A percentile compares a stretch with the other conserved stretches of the same genome.
These are phyloP conservation scores for Petrophora chlorosata DNA, from an alignment of 2,888 invertebrate species.

Conservation along the genomic window DNA sequence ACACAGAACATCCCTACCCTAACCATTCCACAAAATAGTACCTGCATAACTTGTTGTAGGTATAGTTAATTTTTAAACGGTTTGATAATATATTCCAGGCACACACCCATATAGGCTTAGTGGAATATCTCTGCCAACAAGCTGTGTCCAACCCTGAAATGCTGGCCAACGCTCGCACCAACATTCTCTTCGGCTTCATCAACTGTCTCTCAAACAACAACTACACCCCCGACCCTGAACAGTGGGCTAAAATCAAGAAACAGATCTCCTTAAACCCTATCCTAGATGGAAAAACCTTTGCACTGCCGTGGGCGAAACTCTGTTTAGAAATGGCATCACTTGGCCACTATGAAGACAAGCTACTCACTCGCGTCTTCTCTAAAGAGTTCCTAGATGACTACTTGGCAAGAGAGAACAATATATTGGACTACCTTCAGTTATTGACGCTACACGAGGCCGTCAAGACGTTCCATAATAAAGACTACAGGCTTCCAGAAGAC, in stretches of 20 bases:
- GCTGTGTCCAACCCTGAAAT: conserved; percentile 66
- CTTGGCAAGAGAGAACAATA: conserved; percentile 58
- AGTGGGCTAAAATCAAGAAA: conserved; percentile 77
- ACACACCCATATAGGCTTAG: conserved; percentile 82
- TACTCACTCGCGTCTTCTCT: conserved; percentile 81
- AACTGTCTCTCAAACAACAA: conserved; percentile 84
- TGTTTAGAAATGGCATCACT: conserved; percentile 83
- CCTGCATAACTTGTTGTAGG: too few relatives aligned
- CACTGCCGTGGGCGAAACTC: conserved; percentile 80
- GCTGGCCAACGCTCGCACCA: conserved; percentile 64
- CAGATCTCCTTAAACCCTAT: conserved; percentile 69
- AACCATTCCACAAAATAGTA: too few relatives aligned
- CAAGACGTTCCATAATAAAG: conserved; percentile 65
- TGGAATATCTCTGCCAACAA: conserved; percentile 83
- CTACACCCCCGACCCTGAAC: conserved; percentile 78
- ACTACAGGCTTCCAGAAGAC: conserved; percentile 63
- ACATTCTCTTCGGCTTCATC: conserved; percentile 76
- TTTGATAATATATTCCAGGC: conserved; percentile 61
- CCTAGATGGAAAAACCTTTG: conserved; percentile 58
- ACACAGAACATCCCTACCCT: too few relatives aligned
- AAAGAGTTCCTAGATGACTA: conserved; percentile 72
- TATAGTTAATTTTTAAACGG: not conserved
- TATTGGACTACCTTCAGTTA: conserved; percentile 75
- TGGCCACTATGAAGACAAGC: conserved; percentile 80
- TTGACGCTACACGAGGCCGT: conserved; percentile 83